Evolutionary conservation across 2,888 invertebrate genomes (phyloP), one percentile per base, ranked within the genome.

Genomic region (Pristionchus maxplancki): DNA sequence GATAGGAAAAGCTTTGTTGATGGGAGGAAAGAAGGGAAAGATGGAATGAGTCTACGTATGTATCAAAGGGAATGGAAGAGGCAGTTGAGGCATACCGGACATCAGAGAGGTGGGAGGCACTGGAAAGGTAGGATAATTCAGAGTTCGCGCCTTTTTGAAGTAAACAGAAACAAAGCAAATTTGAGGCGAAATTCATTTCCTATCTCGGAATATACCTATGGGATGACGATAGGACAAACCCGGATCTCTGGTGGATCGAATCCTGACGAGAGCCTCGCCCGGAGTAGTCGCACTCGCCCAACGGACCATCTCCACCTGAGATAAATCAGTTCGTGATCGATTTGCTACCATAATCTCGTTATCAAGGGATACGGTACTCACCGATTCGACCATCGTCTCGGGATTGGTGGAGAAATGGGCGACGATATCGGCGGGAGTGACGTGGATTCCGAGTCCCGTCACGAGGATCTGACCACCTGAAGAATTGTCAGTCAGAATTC

Each of bases 261-360:
- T 83, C 0, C 90, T 89, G 67, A 92, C 88, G 28, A 92, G 88
- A 2, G 91, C 91, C 78, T 92, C 92, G 34, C 92, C 92, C 0
- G 91, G 89, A 53, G 87, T 88, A 6, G 89, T 34, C 1, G 89
- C 89, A 5, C 89, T 88, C 28, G 91, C 89, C 88, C 90, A 89
- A 37, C 92, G 91, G 5, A 91, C 91, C 90, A 91, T 91, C 15
- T 91, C 67, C 1, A 92, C 91, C 91, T 92, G 89, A 83, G 15
- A 48, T 5, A 24, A 31, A 82, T 78, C 24, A 40, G 78, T 34
- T 78, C 37, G 40, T 78, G 24, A n/a, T 40, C 40, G 4, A 78
- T 11, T 13, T 5, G n/a, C 37, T 58, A 86, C 64, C 15, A 17
- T 28, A 50, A 64, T 71, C 87, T 40, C 9, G 15, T 24, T 20